Base-by-base conservation (phyloP, 1,140 invertebrate species). In the Drusus annulatus region DNA sequence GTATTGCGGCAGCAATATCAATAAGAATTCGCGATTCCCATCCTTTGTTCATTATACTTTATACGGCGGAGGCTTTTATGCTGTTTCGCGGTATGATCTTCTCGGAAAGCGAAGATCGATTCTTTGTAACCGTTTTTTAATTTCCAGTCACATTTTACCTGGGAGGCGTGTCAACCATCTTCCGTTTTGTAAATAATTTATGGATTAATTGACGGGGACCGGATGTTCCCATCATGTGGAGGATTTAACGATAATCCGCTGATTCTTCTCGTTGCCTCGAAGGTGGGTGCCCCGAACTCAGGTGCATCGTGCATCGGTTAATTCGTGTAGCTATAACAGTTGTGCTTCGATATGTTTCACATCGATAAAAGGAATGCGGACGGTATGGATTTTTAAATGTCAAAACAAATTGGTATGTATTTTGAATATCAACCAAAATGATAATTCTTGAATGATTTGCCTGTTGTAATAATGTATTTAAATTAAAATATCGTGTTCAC, bases 1-100 rank as follows among this genome's bases (percentile, higher is more conserved):
- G 78, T 75, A 79, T 62, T 62, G 56, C 78, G 62, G 54, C 78
- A 50, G 52, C 51, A 58, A 79, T 60, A 60, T 78, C 76, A 78
- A 78, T 78, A 69, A 68, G 69, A 23, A 56, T 56, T 56, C 15
- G 62, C 62, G 60, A 78, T 21, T 50, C 28, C 50, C 17, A 54
- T 78, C 65, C 62, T 69, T 65, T 69, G 76, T 69, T 65, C 50
- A 21, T 65, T 19, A 50, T 56, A 56, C 52, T 45, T 45, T 45
- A 51, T 23, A 69, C 45, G 65, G n/a, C 36, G 65, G 36, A 69
- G 65, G 65, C 65, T 69, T 51, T 69, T 50, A 50, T 69, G 65
- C 21, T 28, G 65, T 69, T 45, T 63, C 7, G 25, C 31, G 19
- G 60, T 50, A 45, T 23, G 65, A 69, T 69, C 65, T 69, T 69